Evolutionary conservation across 1,140 invertebrate species (phyloP), one percentile per base, ranked within the genome.

Genomic region (Sweltsa coloradensis): DNA sequence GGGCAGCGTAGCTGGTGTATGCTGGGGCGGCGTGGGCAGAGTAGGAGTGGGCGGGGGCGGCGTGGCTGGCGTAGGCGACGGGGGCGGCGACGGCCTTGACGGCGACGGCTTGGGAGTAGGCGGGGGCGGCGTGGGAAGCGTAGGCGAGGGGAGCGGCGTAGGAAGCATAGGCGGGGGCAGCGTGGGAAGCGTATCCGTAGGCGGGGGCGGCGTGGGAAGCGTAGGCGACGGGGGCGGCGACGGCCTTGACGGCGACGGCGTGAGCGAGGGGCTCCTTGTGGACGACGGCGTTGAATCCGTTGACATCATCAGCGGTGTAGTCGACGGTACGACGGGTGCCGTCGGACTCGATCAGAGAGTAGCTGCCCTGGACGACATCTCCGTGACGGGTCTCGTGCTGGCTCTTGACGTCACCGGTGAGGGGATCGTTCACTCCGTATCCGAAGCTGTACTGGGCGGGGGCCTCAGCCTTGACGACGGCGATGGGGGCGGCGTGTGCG

Each of bases 401-500:
- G 40, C 31, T 34, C 48, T 53, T 53, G 34, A 49, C 34, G 49
- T 53, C 51, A 22, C 51, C 51, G 13, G 51, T 53, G 11, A 53
- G 26, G 5, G 34, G 34, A 24, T 53, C 51, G n/a, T 49, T 34
- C 25, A 52, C 34, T 16, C 41, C 49, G 42, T 50, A 50, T 11
- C 19, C 41, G 47, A 34, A 49, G 47, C 41, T 49, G 40, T 49
- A 49, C 19, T 26, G 21, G 22, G 47, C 37, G 19, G 47, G 40
- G 45, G 45, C 36, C 49, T 39, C 37, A 47, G 52, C 52, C 27
- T 40, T 43, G 47, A 43, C 40, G 25, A 49, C 60, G 23, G 58
- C 50, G 34, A 67, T 63, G 22, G 63, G 58, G 26, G 34, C 34
- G 19, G 61, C 57, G n/a, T 53, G 45, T 24, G 49, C 55, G 9